phyloP scores from a whole-genome alignment of 2,888 invertebrate genomes.

The Tipula lateralis region DNA sequence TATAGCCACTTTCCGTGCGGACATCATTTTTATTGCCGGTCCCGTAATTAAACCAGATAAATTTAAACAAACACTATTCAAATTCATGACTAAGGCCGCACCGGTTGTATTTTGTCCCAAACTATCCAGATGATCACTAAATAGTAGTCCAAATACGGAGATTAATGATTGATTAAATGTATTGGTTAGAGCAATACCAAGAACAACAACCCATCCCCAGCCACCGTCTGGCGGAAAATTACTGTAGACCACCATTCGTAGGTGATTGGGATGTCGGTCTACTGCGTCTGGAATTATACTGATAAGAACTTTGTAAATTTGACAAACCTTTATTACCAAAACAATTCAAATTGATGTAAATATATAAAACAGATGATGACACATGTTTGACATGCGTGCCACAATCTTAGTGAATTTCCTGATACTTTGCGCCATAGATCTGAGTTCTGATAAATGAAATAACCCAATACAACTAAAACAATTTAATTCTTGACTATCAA shows the following conservation, averaged over 20 bases:
- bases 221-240: slow-evolving; percentile 58
- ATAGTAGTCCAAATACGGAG: slow-evolving; percentile 65
- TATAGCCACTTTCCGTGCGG: slow-evolving; percentile 54
- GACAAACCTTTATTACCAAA: not conserved
- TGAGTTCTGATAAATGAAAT: not conserved
- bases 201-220: slow-evolving; percentile 68
- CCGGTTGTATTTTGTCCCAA: slow-evolving; percentile 63
- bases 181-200: slow-evolving; percentile 62
- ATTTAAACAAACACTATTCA: slow-evolving; percentile 61
- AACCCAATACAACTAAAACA: not conserved
- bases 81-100: slow-evolving; percentile 62
- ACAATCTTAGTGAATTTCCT: not conserved
- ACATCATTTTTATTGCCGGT: slow-evolving; percentile 57
- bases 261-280: not conserved
- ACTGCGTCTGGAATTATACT: not conserved
- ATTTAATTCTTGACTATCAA: not conserved
- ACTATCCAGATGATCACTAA: slow-evolving; percentile 58
- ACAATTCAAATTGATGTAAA: not conserved
- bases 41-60: slow-evolving; percentile 60
- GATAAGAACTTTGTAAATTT: not conserved
- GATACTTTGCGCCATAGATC: not conserved
- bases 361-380: not conserved
- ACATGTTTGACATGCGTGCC: not conserved
- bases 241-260: slow-evolving; percentile 31
- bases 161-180: slow-evolving; percentile 63